Evolutionary conservation across 2,888 invertebrate species (phyloP), one percentile per base, ranked within the genome.

Genomic region (Thecocarcelia acutangulata): DNA sequence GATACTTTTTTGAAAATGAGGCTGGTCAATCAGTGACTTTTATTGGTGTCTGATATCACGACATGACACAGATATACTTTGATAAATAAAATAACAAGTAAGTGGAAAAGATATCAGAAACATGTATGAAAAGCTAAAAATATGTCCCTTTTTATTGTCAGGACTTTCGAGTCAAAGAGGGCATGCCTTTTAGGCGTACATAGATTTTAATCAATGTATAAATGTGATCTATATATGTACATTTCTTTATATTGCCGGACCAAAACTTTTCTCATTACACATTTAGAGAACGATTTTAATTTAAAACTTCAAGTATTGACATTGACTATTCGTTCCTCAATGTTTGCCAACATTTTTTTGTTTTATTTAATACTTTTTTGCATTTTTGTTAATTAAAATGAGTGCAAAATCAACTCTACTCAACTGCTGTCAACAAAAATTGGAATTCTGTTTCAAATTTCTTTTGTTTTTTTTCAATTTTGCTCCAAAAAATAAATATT

Each of bases 331-430:
- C 9, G 42, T 42, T 42, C 15, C 17, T 24, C 24, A 66, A 48
- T 56, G 24, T 74, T 58, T 58, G 42, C 2, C 28, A 75, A 50
- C 15, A 19, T 54, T 64, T 33, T 28, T 17, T 37, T 28, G 52
- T n/a, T 40, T 63, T 21, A 28, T 13, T 37, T 28, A 72, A n/a
- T 40, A 54, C 15, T 28, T n/a, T 54, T 12, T 8, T 15, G 37
- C 1, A 33, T 68, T 66, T 48, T 52, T 59, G 42, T 59, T 59
- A 75, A 75, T 75, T 75, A 68, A 68, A 75, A 68, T 28, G 37
- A 48, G 24, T 74, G 24, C 24, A 28, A 15, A 9, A 13, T 13
- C 37, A 40, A 21, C 13, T 13, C 37, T 19, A 21, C 13, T 13
- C 13, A 13, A 61, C 50, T 40, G 54, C 33, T 63, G 52, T 63